These are phyloP conservation scores for Brachionus rubens DNA, from an alignment of 1,140 invertebrate genomes.

Conservation along the genomic window DNA sequence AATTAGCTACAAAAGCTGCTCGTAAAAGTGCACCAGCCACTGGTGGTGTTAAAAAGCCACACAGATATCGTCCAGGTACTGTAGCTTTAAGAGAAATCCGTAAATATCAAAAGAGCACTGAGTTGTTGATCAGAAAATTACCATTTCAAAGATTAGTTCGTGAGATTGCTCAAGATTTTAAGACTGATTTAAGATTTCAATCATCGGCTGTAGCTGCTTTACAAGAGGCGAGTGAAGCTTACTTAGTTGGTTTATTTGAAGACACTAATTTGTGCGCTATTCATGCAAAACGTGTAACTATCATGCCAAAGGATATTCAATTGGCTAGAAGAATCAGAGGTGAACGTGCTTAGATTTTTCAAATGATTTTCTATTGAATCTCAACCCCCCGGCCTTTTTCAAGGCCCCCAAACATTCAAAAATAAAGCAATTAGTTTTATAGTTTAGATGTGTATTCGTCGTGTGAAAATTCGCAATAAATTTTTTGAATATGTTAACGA, in stretches of 20 bases:
- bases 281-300: constrained; percentile 87
- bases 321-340: constrained; percentile 56
- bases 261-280: constrained; percentile 90
- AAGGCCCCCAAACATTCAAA: not conserved
- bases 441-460: too few species aligned
- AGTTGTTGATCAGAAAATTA: constrained; percentile 71
- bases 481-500: too few species aligned
- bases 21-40: constrained; percentile 63
- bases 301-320: constrained; percentile 93
- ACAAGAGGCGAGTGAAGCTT: constrained; percentile 81
- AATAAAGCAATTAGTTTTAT: not conserved
- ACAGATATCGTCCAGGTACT: constrained; percentile 69
- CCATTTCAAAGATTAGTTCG: constrained; percentile 79
- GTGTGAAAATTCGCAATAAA: too few species aligned
- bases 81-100: constrained; percentile 80
- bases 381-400: not conserved
- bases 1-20: constrained; percentile 67
- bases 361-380: not conserved
- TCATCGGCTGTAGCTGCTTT: constrained; percentile 60
- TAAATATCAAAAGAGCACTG: constrained; percentile 77
- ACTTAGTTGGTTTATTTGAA: constrained; percentile 80
- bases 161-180: constrained; percentile 78
- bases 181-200: constrained; percentile 66
- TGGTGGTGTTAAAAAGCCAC: constrained; percentile 65
- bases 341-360: constrained; percentile 52